Evolutionary conservation across 2,888 invertebrate species (phyloP).

Genomic region (Choreutis nemorana): DNA sequence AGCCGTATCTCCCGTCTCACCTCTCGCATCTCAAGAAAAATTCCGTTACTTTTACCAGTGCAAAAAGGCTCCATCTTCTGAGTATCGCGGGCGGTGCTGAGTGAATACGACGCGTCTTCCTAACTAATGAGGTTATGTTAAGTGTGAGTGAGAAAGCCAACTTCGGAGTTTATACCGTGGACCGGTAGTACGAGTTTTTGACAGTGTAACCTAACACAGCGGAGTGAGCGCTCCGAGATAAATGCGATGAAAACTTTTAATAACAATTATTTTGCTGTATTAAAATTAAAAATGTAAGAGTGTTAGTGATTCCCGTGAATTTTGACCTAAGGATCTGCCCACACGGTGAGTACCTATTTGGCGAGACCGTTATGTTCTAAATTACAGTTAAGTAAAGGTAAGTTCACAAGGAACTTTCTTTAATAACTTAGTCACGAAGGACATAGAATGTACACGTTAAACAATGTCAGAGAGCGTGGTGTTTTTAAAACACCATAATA

Average conservation of each 20-base stretch:
- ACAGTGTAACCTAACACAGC: conserved; percentile 50
- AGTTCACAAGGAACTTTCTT: conserved; percentile 43
- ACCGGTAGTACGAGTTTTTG: conserved; percentile 64
- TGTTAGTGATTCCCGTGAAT: no score
- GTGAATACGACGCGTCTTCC: conserved; percentile 21
- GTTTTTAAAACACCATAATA: no score
- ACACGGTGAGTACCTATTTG: no score
- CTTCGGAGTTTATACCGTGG: conserved; percentile 25
- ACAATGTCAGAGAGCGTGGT: no score
- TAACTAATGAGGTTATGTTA: conserved; percentile 5
- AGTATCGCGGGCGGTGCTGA: conserved; percentile 14
- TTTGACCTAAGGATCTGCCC: no score
- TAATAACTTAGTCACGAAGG: conserved; percentile 46
- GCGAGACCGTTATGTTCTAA: no score
- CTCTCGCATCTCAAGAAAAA: conserved; percentile 60
- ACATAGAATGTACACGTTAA: no score
- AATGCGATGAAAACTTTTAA: no score
- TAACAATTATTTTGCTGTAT: no score
- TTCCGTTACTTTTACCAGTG: conserved; percentile 65
- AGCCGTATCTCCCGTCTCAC: conserved; percentile 35
- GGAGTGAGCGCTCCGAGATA: conserved; percentile 25
- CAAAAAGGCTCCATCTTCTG: conserved; percentile 62
- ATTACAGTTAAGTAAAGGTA: conserved; percentile 22
- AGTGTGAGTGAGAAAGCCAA: conserved; percentile 22
- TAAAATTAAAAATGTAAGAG: no score